Base-by-base conservation (phyloP, 1,140 invertebrate species). In the Nomia melanderi region DNA sequence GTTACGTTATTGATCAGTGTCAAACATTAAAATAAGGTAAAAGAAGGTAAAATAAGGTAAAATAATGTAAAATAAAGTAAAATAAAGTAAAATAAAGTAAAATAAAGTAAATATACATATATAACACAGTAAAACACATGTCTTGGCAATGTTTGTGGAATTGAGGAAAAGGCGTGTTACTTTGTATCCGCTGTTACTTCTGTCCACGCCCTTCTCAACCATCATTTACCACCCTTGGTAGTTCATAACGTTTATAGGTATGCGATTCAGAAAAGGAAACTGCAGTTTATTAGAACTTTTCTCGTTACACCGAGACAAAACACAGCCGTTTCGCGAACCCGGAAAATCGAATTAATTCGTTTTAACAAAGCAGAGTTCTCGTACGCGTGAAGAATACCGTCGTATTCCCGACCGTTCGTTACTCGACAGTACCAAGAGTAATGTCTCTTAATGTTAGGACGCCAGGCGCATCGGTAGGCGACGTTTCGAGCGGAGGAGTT, bases 391-490 rank as follows among this genome's bases (percentile, higher is more conserved):
- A 78, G 63, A 72, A 82, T 82, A 77, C 74, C 66, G 31, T 14
- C 31, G 70, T 72, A 67, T 64, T 47, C 29, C 44, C n/a, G 25
- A 31, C 71, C 53, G 72, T 47, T 67, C 44, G n/a, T 62, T 53
- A 60, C 47, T 47, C 53, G 79, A 81, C 75, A 64, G 69, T 60
- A 50, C 31, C 63, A 47, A 75, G n/a, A 78, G 78, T 82, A 83
- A 82, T 82, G 81, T 83, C 64, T 78, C 41, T 78, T 83, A 82
- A 82, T 82, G 75, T 66, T 59, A 41, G 63, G 59, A 65, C 69
- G 81, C 63, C 59, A 44, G 59, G 79, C 78, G 77, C 79, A 78
- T 59, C 66, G 74, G 79, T 78, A 82, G 77, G 74, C 81, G 74
- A 83, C 80, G 76, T 70, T 82, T 78, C 67, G 59, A 78, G 27